phyloP scores from a whole-genome alignment of 2,888 invertebrate genomes.

The Drosophila mercatorum region DNA sequence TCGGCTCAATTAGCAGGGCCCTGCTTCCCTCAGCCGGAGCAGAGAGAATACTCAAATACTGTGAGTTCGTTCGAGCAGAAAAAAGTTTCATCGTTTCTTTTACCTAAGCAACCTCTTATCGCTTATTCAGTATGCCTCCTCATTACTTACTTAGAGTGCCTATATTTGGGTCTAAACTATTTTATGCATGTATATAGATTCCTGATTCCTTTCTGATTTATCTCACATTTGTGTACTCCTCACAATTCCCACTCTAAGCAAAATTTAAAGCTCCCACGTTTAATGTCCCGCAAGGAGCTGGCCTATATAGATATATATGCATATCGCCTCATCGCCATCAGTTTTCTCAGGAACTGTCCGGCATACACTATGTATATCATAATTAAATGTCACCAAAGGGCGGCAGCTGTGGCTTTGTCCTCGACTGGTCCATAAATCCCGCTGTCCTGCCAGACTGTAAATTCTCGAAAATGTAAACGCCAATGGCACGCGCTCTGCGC shows the following conservation, averaged over 20 bases:
- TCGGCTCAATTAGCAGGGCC: constrained; percentile 54
- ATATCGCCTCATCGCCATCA: constrained; percentile 3
- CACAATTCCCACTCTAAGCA: neutral
- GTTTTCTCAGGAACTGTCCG: constrained; percentile 44
- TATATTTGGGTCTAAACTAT: too few species aligned
- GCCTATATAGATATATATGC: neutral
- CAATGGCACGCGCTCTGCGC: constrained; percentile 65
- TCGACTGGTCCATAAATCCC: constrained; percentile 27
- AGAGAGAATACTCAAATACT: neutral
- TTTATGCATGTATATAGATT: too few species aligned
- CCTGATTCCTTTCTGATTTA: too few species aligned
- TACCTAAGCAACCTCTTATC: too few species aligned
- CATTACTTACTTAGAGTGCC: too few species aligned
- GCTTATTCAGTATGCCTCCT: too few species aligned
- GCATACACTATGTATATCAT: constrained; percentile 32
- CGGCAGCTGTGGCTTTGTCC: constrained; percentile 51
- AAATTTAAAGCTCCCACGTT: neutral
- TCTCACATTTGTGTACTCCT: too few species aligned
- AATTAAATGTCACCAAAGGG: constrained; percentile 54
- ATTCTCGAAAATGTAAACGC: constrained; percentile 47
- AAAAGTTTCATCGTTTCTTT: neutral
- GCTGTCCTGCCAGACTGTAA: constrained; percentile 33
- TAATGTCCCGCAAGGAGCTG: neutral
- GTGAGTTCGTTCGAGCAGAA: neutral
- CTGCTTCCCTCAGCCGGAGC: neutral